Percentiles rank a stretch among this genome's conserved stretches.
Conservation (phyloP, 2,113 vertebrate species). For the Gallinago undulata region DNA sequence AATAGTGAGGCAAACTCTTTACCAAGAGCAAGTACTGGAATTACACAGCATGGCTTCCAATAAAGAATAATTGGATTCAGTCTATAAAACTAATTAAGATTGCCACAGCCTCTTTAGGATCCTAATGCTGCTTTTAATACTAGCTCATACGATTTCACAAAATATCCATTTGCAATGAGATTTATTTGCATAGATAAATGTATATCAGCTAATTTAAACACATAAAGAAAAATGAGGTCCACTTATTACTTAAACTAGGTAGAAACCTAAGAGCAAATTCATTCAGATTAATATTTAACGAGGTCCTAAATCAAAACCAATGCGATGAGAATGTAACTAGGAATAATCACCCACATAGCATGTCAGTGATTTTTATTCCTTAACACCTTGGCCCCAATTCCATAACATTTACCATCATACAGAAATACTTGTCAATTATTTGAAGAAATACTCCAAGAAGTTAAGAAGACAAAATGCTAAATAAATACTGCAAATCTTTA, state of each 20-base stretch:
- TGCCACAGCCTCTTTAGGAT: conserved; percentile 28
- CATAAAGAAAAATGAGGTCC: background rate
- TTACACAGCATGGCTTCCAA: conserved; percentile 4
- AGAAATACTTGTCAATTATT: background rate
- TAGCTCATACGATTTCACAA: background rate
- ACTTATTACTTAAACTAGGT: background rate
- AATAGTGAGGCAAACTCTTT: background rate
- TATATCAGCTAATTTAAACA: conserved; percentile 9
- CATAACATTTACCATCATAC: background rate
- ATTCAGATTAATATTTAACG: background rate
- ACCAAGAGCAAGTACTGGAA: background rate
- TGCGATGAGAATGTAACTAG: background rate
- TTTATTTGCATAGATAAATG: conserved; percentile 1
- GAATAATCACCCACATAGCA: background rate
- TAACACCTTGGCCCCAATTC: background rate
- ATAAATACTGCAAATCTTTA: background rate
- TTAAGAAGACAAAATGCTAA: background rate
- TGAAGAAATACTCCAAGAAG: background rate
- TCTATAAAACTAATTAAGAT: conserved; percentile 40
- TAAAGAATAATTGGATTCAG: background rate
- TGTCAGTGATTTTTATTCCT: background rate
- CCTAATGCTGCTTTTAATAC: background rate
- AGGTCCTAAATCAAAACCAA: background rate
- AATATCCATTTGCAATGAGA: background rate
- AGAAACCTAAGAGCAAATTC: background rate